Evolutionary conservation across 2,797 vertebrate species (phyloP).

Genomic region (Leptodactylus fallax): DNA sequence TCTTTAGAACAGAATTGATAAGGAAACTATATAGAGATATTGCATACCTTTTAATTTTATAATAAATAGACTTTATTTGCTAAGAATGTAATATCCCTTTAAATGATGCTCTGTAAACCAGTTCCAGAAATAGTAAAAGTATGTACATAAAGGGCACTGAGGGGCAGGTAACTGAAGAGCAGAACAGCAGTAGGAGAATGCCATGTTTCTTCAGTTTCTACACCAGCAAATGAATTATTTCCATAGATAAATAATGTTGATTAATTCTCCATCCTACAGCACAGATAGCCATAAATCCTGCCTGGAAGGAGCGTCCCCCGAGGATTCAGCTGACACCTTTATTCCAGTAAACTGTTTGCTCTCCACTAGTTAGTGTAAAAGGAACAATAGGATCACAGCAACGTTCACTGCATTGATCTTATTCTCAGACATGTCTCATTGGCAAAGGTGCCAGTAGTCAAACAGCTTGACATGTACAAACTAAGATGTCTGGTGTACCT

Average conservation of each 20-base stretch:
- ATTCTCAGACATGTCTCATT: not conserved
- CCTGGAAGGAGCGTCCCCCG: not conserved
- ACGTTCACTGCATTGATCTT: not conserved
- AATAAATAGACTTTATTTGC: too few species aligned
- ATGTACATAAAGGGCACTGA: not conserved
- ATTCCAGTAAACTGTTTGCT: not conserved
- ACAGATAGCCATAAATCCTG: not conserved
- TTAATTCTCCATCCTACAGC: not conserved
- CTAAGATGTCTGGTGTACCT: too few species aligned
- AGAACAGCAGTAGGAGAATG: not conserved
- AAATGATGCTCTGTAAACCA: not conserved
- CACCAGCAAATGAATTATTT: not conserved
- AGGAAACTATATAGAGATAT: too few species aligned
- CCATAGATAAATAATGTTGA: not conserved
- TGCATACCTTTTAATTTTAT: too few species aligned
- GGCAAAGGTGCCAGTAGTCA: not conserved
- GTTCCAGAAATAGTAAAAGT: not conserved
- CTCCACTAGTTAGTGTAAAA: not conserved
- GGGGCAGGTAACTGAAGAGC: not conserved
- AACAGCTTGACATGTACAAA: not conserved
- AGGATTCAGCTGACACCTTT: not conserved
- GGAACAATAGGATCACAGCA: not conserved
- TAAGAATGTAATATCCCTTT: not conserved
- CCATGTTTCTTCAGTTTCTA: not conserved
- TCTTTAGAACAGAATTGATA: too few species aligned